Evolutionary conservation across 2,888 invertebrate species (phyloP).

Genomic region (Cabera pusaria): DNA sequence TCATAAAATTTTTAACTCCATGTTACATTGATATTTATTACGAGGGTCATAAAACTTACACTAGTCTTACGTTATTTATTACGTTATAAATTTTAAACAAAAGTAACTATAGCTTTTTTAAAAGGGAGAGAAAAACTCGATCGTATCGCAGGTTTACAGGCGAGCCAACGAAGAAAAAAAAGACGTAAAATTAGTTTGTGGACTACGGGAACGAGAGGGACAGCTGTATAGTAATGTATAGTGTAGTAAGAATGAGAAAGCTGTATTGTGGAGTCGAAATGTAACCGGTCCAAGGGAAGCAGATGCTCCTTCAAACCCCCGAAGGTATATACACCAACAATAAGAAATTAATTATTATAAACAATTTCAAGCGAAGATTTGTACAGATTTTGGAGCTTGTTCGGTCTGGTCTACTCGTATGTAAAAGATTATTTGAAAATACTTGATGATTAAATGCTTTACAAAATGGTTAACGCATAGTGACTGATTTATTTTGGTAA

Average conservation of each 20-base stretch:
- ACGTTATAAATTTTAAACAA: slow-evolving; percentile 43
- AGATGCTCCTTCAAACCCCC: slow-evolving; percentile 75
- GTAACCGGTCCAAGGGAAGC: slow-evolving; percentile 78
- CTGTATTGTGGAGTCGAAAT: slow-evolving; percentile 53
- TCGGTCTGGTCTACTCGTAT: too few species aligned
- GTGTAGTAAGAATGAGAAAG: slow-evolving; percentile 51
- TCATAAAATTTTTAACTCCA: slow-evolving; percentile 22
- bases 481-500: too few species aligned
- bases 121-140: slow-evolving; percentile 49
- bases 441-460: too few species aligned
- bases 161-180: slow-evolving; percentile 69
- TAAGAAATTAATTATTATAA: slow-evolving; percentile 72
- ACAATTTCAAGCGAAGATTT: slow-evolving; percentile 44
- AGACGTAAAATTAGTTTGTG: slow-evolving; percentile 75
- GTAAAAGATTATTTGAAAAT: too few species aligned
- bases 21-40: slow-evolving; percentile 33
- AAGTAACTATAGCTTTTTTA: slow-evolving; percentile 39
- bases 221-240: slow-evolving; percentile 28
- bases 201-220: slow-evolving; percentile 57
- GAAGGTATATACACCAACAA: slow-evolving; percentile 69
- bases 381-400: slow-evolving; percentile 43
- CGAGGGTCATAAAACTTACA: slow-evolving; percentile 29
- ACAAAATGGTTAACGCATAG: too few species aligned
- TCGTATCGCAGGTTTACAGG: slow-evolving; percentile 55
- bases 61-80: slow-evolving; percentile 43